Evolutionary conservation across 2,888 invertebrate genomes (phyloP).

Genomic region (Exephanes ischioxanthus): DNA sequence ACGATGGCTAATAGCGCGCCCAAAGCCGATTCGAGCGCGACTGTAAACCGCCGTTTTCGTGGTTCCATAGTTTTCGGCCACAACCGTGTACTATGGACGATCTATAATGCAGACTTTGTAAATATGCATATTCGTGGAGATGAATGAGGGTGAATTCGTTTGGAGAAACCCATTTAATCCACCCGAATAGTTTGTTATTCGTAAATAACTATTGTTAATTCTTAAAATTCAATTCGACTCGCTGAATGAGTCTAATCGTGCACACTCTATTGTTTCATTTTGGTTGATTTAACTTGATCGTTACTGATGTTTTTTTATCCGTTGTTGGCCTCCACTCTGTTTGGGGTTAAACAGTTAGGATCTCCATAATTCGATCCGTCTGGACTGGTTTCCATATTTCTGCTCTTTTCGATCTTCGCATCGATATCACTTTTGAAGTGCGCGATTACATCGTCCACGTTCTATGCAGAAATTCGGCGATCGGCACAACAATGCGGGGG

Average conservation of each 20-base stretch:
- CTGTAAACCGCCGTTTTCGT: conserved; percentile 20
- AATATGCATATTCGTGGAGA: neutral
- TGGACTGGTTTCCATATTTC: neutral
- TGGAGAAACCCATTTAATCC: neutral
- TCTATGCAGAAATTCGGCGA: neutral
- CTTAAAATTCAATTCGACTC: neutral
- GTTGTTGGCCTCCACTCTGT: too few species aligned
- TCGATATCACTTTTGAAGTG: neutral
- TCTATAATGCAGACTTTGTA: conserved; percentile 1
- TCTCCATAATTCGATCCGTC: neutral
- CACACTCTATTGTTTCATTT: neutral
- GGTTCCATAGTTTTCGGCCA: neutral
- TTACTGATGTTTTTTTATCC: neutral
- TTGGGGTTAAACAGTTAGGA: neutral
- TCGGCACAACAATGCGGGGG: neutral
- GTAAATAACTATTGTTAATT: neutral
- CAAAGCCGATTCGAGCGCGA: conserved; percentile 33
- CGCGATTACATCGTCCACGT: neutral
- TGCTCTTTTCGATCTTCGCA: neutral
- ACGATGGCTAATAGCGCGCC: conserved; percentile 14
- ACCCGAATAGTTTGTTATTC: neutral
- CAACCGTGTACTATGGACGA: neutral
- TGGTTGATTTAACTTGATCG: neutral
- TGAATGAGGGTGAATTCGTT: neutral
- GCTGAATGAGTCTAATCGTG: neutral